These are phyloP conservation scores for Chymomyza fuscimana DNA, from an alignment of 2,888 invertebrate species.

Conservation along the genomic window DNA sequence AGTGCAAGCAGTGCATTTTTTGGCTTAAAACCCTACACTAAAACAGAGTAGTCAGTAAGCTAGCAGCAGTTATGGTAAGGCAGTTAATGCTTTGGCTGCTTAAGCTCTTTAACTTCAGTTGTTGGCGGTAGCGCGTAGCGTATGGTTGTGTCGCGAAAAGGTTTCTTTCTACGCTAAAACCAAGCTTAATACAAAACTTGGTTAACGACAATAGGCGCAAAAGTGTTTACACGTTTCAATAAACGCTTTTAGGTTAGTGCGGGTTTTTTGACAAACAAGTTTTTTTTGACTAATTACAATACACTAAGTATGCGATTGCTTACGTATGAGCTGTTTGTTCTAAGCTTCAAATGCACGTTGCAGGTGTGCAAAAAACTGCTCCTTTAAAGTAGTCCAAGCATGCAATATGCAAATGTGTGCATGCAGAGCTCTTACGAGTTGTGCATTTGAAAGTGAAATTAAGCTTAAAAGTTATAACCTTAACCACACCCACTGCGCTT, in stretches of 20 bases:
- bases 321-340: neutral
- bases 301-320: slow-evolving; percentile 14
- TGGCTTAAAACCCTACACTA: neutral
- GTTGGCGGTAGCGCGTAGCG: slow-evolving; percentile 48
- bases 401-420: slow-evolving; percentile 43
- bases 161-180: slow-evolving; percentile 33
- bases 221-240: slow-evolving; percentile 33
- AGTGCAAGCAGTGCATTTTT: neutral
- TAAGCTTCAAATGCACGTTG: neutral
- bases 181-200: slow-evolving; percentile 13
- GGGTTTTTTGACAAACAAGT: slow-evolving; percentile 51
- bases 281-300: slow-evolving; percentile 39
- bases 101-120: slow-evolving; percentile 32
- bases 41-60: no score
- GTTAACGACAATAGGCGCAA: neutral
- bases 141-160: slow-evolving; percentile 39
- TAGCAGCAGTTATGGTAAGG: neutral
- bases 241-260: slow-evolving; percentile 59
- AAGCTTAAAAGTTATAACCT: slow-evolving; percentile 15
- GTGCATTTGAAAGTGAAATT: slow-evolving; percentile 54
- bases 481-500: slow-evolving; percentile 41
- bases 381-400: slow-evolving; percentile 13
- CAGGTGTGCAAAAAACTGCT: slow-evolving; percentile 24
- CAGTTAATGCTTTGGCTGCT: neutral
- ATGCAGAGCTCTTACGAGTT: neutral